Evolutionary conservation across 2,888 invertebrate genomes (phyloP), one percentile per base, ranked within the genome.

Genomic region (Himalopsyche tibetana): DNA sequence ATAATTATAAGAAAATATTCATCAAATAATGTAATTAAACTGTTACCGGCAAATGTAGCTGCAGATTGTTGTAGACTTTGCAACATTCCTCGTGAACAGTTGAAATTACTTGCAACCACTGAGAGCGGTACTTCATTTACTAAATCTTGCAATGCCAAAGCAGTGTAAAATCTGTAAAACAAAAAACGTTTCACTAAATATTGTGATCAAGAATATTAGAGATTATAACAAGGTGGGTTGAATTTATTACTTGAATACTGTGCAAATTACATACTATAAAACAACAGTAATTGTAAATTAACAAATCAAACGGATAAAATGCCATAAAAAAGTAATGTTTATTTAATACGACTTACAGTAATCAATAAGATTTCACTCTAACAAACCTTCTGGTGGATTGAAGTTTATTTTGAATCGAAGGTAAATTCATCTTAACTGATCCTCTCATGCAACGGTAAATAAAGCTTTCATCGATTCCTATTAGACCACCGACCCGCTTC

Each of bases 61-160:
- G 99, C 96, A 85, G 97, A 96, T 91, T 99, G 98, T 91, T 99
- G 99, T 45, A 99, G 93, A 86, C 97, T 96, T 92, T 99, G 99
- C 38, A 99, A 92, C 91, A 97, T 95, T 17, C 99, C 99, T 84
- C 98, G 95, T 85, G 96, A 95, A 90, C 97, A 97, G 89, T 95
- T 95, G 91, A 96, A 99, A 91, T 98, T 98, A 12, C 91, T 90
- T n/a, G 97, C 96, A 0, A 98, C 98, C 84, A 94, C 93, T 85
- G 94, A 94, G 82, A 99, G 93, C 5, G 98, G 95, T 51, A 96
- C 94, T 93, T 99, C 99, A 90, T 97, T 97, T 0, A 99, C 97
- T 88, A 99, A 94, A 91, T 99, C 99, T 91, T 97, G 96, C 85
- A 99, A 93, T 0, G 98, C 98, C 86, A 99, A 92, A 0, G 99